phyloP scores from a whole-genome alignment of 1,140 invertebrate species.

The Hyphantria cunea region DNA sequence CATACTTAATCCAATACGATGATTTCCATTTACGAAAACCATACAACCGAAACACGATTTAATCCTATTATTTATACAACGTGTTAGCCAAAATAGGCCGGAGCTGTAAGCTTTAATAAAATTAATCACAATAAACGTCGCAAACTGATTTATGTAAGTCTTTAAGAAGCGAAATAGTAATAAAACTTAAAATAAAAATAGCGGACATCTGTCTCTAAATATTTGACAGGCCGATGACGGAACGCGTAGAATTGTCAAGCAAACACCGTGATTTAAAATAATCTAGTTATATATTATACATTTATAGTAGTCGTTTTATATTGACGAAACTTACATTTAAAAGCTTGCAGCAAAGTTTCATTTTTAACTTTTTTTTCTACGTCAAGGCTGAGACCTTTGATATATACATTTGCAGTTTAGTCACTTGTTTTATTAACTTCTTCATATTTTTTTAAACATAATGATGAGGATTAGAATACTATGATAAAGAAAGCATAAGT shows the following conservation, averaged over 20 bases:
- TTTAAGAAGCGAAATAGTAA: slow-evolving; percentile 17
- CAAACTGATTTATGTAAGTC: slow-evolving; percentile 22
- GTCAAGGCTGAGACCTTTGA: no score
- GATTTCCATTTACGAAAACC: slow-evolving; percentile 5
- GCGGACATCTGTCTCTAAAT: slow-evolving; percentile 8
- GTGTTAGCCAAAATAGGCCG: slow-evolving; percentile 21
- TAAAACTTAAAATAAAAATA: slow-evolving; percentile 27
- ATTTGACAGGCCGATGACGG: slow-evolving; percentile 25
- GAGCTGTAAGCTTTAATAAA: slow-evolving; percentile 4
- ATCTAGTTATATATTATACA: no score
- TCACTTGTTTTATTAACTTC: no score
- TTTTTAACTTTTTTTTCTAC: no score
- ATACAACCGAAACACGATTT: slow-evolving; percentile 8
- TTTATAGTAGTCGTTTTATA: no score
- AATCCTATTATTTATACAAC: slow-evolving; percentile 25
- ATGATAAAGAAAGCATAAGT: no score
- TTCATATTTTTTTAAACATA: no score
- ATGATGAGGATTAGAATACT: no score
- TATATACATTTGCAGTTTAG: no score
- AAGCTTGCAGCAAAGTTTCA: no score
- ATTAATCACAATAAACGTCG: slow-evolving; percentile 24
- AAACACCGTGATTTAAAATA: no score
- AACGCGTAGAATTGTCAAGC: slow-evolving; percentile 25
- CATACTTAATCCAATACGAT: slow-evolving; percentile 3
- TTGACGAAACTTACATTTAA: no score